A percentile compares a stretch with the other conserved stretches of the same genome.
phyloP scores from a whole-genome alignment of 1,140 invertebrate species.

The Diachasmimorpha longicaudata region DNA sequence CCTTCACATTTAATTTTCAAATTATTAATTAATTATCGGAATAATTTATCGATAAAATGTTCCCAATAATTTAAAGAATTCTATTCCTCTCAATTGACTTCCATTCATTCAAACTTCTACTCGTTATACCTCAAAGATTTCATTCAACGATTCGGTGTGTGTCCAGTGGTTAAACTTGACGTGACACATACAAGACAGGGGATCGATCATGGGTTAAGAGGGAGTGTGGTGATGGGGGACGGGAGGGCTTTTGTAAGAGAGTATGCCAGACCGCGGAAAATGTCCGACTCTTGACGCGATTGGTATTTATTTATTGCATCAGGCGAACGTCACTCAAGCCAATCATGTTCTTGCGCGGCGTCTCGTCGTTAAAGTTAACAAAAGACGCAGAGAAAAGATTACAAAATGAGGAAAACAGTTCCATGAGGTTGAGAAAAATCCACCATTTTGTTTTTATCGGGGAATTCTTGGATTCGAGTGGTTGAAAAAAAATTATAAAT shows the following conservation, averaged over 20 bases:
- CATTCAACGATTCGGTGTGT: background rate
- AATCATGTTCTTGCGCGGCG: conserved; percentile 40
- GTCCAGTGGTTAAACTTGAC: background rate
- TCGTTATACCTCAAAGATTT: background rate
- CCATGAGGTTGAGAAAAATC: background rate
- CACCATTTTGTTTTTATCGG: background rate
- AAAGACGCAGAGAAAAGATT: background rate
- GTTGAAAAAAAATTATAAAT: too few relatives aligned
- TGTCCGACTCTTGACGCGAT: conserved; percentile 38
- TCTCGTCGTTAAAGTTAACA: conserved; percentile 28
- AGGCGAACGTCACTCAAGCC: conserved; percentile 41
- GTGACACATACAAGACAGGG: conserved; percentile 2
- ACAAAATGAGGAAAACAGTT: background rate
- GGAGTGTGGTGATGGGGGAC: too few relatives aligned
- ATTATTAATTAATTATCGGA: too few relatives aligned
- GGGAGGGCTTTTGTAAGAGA: background rate
- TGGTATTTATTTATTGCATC: conserved; percentile 54
- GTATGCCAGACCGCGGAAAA: conserved; percentile 26
- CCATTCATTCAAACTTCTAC: background rate
- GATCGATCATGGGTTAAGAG: background rate
- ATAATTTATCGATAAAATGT: too few relatives aligned
- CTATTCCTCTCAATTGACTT: too few relatives aligned
- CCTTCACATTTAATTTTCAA: too few relatives aligned
- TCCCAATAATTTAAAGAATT: too few relatives aligned
- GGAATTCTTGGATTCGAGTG: background rate